Percentiles rank a stretch among this genome's conserved stretches.
Evolutionary conservation across 2,113 vertebrate genomes (phyloP).

Genomic region (Montifringilla adamsi): DNA sequence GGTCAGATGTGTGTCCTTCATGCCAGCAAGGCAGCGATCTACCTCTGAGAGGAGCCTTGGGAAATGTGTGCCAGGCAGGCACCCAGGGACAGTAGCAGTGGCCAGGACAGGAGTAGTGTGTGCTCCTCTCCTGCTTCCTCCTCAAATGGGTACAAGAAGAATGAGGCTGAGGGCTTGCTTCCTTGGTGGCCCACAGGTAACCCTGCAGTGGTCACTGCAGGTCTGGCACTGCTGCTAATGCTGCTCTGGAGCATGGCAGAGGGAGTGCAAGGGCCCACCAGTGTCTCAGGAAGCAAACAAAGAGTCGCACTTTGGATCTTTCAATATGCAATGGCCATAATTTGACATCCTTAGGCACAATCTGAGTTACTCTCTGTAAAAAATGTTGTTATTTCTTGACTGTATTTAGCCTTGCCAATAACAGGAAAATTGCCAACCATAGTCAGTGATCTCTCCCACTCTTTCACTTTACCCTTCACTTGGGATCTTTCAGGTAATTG

Average conservation of each 20-base stretch:
- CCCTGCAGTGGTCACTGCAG: not conserved
- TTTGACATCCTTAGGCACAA: not conserved
- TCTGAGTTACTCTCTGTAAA: not conserved
- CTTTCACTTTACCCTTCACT: not conserved
- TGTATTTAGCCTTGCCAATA: not conserved
- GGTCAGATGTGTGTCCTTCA: not conserved
- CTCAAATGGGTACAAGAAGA: not conserved
- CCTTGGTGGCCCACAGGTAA: not conserved
- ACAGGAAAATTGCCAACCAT: not conserved
- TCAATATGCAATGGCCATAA: no score
- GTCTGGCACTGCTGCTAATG: not conserved
- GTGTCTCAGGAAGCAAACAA: not conserved
- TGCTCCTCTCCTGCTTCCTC: not conserved
- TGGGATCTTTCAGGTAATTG: not conserved
- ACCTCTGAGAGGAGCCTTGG: rapidly evolving
- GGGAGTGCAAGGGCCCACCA: not conserved
- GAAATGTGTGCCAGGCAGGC: not conserved
- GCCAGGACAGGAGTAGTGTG: rapidly evolving
- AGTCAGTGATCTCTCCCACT: not conserved
- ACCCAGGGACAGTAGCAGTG: not conserved
- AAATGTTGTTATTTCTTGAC: not conserved
- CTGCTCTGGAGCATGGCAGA: not conserved
- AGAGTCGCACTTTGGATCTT: not conserved
- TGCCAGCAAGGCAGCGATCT: not conserved
- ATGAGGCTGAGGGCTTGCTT: not conserved